Evolutionary conservation across 2,113 vertebrate species (phyloP).

Genomic region (Erinaceus europaeus): DNA sequence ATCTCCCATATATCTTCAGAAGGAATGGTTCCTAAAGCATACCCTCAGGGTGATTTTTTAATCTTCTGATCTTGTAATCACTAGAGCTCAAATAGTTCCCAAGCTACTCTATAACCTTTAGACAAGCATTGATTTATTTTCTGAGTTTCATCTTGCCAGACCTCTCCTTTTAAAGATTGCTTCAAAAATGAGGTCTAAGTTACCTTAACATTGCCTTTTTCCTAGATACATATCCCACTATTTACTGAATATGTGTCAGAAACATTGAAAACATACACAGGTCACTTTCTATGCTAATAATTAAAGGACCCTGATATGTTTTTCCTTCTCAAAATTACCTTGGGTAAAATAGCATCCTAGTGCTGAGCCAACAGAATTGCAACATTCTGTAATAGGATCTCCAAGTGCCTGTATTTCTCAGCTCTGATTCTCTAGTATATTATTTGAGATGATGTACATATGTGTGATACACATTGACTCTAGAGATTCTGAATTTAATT

Average conservation of each 20-base stretch:
- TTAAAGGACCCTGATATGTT: not conserved
- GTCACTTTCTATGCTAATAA: slow-evolving; percentile 29
- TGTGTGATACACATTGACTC: not conserved
- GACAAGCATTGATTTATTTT: slow-evolving; percentile 72
- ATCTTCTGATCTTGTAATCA: slow-evolving; percentile 73
- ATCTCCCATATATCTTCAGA: slow-evolving; percentile 42
- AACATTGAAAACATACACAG: not conserved
- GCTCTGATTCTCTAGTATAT: not conserved
- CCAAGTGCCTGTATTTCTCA: not conserved
- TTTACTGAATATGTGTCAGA: slow-evolving; percentile 12
- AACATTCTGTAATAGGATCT: not conserved
- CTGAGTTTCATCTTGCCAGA: slow-evolving; percentile 40
- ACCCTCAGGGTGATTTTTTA: slow-evolving; percentile 59
- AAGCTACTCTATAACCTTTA: slow-evolving; percentile 66
- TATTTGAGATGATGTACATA: not conserved
- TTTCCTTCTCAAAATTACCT: not conserved
- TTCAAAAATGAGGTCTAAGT: slow-evolving; percentile 45
- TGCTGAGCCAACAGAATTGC: not conserved
- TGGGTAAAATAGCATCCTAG: not conserved
- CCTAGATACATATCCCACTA: not conserved
- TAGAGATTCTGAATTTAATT: not conserved
- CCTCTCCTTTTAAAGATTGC: slow-evolving; percentile 43
- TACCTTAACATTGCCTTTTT: slow-evolving; percentile 30
- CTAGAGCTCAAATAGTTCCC: slow-evolving; percentile 61
- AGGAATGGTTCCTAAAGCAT: slow-evolving; percentile 33